Conservation (phyloP, 2,888 invertebrate genomes). For the Graphium colonna region DNA sequence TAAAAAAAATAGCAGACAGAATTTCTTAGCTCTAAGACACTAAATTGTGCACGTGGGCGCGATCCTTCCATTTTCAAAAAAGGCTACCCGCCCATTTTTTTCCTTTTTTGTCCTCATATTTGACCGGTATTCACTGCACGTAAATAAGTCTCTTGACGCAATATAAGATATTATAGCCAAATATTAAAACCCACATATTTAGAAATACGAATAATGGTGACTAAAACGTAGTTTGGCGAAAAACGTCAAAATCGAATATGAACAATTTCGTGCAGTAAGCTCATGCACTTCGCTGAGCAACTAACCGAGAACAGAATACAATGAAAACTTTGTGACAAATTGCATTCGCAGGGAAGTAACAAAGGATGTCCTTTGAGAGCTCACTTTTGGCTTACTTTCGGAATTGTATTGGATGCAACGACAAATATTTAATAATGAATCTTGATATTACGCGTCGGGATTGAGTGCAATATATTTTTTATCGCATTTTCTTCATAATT, state of each 20-base stretch:
- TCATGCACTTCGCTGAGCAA: constrained; percentile 9
- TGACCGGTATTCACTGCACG: no score
- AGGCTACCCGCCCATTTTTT: constrained; percentile 32
- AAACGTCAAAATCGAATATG: not conserved
- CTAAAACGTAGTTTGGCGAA: not conserved
- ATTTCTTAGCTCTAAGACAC: no score
- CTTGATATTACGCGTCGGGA: not conserved
- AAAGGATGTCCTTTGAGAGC: constrained; percentile 2
- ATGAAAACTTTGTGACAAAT: constrained; percentile 12
- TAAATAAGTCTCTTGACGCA: no score
- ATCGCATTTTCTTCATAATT: no score
- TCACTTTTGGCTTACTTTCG: constrained; percentile 1
- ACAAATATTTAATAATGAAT: constrained; percentile 9
- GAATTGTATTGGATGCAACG: not conserved
- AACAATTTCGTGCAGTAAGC: constrained; percentile 4
- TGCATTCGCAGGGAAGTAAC: not conserved
- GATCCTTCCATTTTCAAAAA: constrained; percentile 31
- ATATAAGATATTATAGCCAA: no score
- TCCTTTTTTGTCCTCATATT: constrained; percentile 21
- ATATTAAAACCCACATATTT: no score
- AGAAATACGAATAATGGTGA: no score
- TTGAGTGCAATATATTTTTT: not conserved
- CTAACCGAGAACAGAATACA: not conserved
- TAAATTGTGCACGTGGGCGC: not conserved
- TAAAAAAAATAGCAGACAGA: no score